Base-by-base conservation (phyloP, 2,113 vertebrate genomes). In the Rhinopomastus cyanomelas region DNA sequence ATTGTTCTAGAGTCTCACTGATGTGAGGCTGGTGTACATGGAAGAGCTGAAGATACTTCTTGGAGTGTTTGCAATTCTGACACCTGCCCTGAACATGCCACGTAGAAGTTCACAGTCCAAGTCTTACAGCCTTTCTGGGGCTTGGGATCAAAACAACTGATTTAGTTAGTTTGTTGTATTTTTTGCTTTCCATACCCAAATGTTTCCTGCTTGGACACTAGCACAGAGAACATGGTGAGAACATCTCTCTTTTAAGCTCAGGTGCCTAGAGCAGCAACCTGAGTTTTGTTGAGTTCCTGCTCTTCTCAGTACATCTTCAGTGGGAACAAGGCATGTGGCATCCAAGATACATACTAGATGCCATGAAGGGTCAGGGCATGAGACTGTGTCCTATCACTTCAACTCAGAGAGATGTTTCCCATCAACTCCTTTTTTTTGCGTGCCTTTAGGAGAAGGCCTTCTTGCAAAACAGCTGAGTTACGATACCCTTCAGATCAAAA, bases 391-490 rank as follows among this genome's bases (percentile, higher is more conserved):
- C 16, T 36, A 30, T 16, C 65, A 73, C 55, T 27, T 66, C 64
- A 56, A 64, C 39, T 81, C 44, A 29, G 1, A n/a, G 39, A 68
- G 62, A 73, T 27, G 22, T 34, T 88, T 77, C 49, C 56, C 34
- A 34, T 36, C 4, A 49, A 52, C 19, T 62, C 19, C 15, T 44
- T 46, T 69, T 46, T 69, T 93, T 85, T 77, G 57, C 77, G 68
- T 68, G 55, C 53, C 87, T 89, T 78, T 52, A 59, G 64, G 48
- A 93, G 56, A 22, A 32, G 27, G 25, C 23, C 14, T 55, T 69
- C 72, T 88, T 89, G 76, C 36, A 77, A 73, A 93, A 55, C 60
- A 89, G 60, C 9, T 37, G 39, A 56, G 4, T 34, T 77, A 59
- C 19, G 4, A 62, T 6, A 64, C 51, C 27, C 72, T 75, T 92